Percentiles rank a stretch among this genome's conserved stretches.
These are phyloP conservation scores for Dreissena rostriformis DNA, from an alignment of 1,140 invertebrate genomes.

Conservation along the genomic window DNA sequence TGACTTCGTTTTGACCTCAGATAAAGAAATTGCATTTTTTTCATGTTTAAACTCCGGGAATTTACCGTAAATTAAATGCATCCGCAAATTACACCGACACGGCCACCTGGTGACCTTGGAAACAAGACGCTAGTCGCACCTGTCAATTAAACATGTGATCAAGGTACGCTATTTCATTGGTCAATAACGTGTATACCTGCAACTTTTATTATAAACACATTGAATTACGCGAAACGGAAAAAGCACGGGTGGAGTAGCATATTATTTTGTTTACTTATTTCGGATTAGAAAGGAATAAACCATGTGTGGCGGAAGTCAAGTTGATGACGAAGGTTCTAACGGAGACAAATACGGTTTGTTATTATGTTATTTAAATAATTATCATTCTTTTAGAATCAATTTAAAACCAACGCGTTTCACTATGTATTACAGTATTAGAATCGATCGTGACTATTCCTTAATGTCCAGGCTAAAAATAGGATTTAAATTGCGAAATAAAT, in stretches of 20 bases:
- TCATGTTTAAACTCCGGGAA: too few relatives aligned
- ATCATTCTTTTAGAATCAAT: neutral
- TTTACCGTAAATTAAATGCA: too few relatives aligned
- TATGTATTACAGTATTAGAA: neutral
- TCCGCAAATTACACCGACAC: too few relatives aligned
- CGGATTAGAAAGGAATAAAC: neutral
- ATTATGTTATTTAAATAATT: neutral
- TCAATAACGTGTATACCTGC: slow-evolving; percentile 7
- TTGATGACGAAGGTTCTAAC: slow-evolving; percentile 2
- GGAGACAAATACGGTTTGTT: slow-evolving; percentile 35
- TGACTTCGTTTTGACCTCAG: too few relatives aligned
- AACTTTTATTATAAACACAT: slow-evolving; percentile 1
- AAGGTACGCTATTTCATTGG: slow-evolving; percentile 15
- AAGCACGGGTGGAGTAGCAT: neutral
- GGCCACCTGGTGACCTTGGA: slow-evolving; percentile 39
- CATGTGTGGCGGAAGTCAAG: slow-evolving; percentile 46
- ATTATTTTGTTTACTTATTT: neutral
- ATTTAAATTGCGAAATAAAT: neutral
- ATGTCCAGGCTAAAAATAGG: neutral
- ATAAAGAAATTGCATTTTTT: too few relatives aligned
- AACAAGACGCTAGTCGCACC: slow-evolving; percentile 19
- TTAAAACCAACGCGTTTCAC: neutral
- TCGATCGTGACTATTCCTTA: neutral
- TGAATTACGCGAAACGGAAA: neutral
- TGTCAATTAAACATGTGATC: slow-evolving; percentile 9